A percentile compares a stretch with the other conserved stretches of the same genome.
phyloP scores from a whole-genome alignment of 2,797 vertebrate genomes.

The Chrosomus eos region DNA sequence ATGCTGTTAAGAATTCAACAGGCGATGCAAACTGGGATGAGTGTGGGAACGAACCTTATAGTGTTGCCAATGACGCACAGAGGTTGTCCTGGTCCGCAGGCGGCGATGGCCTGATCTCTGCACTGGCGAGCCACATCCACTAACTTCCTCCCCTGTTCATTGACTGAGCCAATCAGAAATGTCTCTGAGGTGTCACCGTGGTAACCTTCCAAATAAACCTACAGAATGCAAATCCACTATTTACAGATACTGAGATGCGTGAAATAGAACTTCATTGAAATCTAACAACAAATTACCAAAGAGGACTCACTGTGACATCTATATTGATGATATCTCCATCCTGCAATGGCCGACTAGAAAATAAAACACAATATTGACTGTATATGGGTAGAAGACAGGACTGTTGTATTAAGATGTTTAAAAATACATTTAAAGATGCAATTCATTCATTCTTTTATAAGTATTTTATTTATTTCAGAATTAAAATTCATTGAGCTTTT shows the following conservation, averaged over 20 bases:
- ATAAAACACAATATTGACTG: constrained; percentile 62
- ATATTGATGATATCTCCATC: constrained; percentile 98
- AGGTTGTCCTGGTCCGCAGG: constrained; percentile 87
- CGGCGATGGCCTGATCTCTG: constrained; percentile 92
- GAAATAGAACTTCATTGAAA: background rate
- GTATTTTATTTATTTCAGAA: background rate
- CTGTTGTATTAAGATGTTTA: background rate
- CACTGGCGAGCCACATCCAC: constrained; percentile 91
- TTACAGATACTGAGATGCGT: constrained; percentile 49
- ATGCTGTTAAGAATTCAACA: constrained; percentile 1
- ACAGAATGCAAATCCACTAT: constrained; percentile 35
- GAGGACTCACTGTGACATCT: constrained; percentile 95
- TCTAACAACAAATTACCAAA: background rate
- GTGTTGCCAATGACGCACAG: constrained; percentile 98
- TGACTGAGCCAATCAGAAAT: constrained; percentile 92
- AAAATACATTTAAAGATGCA: background rate
- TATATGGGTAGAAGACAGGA: background rate
- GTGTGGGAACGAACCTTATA: constrained; percentile 80
- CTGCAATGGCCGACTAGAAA: constrained; percentile 90
- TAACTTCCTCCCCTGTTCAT: constrained; percentile 87
- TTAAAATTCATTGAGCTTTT: background rate
- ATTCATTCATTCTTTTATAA: background rate
- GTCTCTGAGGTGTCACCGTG: constrained; percentile 99
- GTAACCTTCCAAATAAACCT: constrained; percentile 97
- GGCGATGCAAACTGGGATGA: constrained; percentile 2